Base-by-base conservation (phyloP, 2,797 vertebrate genomes). In the Pangasius larnaudii region DNA sequence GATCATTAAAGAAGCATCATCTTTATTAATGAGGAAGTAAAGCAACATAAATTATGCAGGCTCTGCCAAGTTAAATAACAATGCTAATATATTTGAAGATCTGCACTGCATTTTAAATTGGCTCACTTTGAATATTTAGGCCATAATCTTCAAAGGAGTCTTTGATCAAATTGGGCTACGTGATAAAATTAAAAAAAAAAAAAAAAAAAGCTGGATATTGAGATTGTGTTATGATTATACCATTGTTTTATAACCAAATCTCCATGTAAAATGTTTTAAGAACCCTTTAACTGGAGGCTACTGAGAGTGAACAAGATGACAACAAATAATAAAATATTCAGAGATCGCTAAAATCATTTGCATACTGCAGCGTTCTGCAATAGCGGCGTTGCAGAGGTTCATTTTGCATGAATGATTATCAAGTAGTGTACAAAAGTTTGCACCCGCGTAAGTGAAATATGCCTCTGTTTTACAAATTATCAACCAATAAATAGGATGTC, bases 21-120 rank as follows among this genome's bases (percentile, higher is more conserved):
- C 77, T 87, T 91, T 87, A 91, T 87, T 89, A 82, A 82, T 74
- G 85, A 88, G 87, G 86, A 83, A 75, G 69, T 84, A 59, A 67
- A 86, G 83, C 69, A 85, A 86, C 79, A 88, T 71, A 71, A 88
- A 90, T 92, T 86, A 89, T 85, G 63, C 81, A 30, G 30, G 42
- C 11, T 86, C 49, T 82, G 84, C 65, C 81, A 56, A 79, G 84
- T 85, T 84, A 75, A 89, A 89, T 83, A 89, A 61, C 89, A 86
- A 65, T 16, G 53, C 84, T 88, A 72, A 89, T 89, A 84, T 61
- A 75, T 80, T 88, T 36, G 36, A 89, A 84, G n/a, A 87, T 61
- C 33, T 69, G 61, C 65, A 58, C 63, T 6, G 81, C 75, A 53
- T 80, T 86, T 85, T 86, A 53, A 89, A 81, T 84, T 49, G 65